Evolutionary conservation across 2,797 vertebrate genomes (phyloP).

Genomic region (Tympanoctomys barrerae): DNA sequence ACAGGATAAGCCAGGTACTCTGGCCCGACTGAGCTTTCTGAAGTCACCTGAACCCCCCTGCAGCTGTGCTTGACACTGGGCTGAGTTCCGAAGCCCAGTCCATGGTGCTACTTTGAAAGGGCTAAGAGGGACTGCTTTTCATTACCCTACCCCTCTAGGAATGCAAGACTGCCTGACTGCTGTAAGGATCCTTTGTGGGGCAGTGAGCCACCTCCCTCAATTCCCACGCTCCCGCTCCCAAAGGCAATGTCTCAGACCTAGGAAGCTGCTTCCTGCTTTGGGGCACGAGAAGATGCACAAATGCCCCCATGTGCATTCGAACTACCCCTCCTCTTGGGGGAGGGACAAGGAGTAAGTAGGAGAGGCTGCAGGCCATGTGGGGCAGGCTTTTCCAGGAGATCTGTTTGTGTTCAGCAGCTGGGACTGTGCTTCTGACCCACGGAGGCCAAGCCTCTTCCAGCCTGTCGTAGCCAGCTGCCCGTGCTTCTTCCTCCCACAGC

Average conservation of each 20-base stretch:
- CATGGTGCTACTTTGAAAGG: not conserved
- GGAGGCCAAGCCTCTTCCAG: not conserved
- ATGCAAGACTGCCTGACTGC: not conserved
- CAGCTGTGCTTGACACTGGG: not conserved
- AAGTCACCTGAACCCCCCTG: slow-evolving; percentile 42
- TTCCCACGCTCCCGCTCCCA: not conserved
- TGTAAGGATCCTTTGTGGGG: slow-evolving; percentile 15
- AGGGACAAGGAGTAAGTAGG: not conserved
- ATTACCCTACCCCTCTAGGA: not conserved
- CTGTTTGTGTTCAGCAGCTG: not conserved
- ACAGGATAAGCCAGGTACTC: not conserved
- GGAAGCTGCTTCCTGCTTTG: not conserved
- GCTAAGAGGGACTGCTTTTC: not conserved
- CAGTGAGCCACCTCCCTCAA: not conserved
- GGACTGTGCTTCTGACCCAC: not conserved
- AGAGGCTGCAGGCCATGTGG: not conserved
- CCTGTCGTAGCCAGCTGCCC: not conserved
- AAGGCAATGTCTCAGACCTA: not conserved
- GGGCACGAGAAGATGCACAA: not conserved
- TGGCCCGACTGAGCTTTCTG: not conserved
- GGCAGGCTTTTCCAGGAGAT: not conserved
- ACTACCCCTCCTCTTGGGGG: not conserved
- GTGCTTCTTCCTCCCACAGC: not conserved
- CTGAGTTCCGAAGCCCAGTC: not conserved
- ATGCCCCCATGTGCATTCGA: not conserved